Evolutionary conservation across 1,140 invertebrate genomes (phyloP).

Genomic region (Probaryconus sp.): DNA sequence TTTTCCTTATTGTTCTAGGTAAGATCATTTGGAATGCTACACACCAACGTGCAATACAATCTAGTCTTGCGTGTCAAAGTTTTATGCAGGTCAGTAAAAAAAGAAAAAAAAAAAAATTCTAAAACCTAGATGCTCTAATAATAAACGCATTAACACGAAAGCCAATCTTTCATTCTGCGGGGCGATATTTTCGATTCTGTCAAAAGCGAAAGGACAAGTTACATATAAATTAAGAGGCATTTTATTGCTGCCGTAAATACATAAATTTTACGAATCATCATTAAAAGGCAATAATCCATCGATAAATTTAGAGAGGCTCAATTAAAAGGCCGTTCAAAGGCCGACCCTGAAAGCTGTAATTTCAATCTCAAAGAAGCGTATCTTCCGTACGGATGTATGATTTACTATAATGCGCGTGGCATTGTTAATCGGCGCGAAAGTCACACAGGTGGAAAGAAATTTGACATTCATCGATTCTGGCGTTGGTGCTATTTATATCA

Average conservation of each 20-base stretch:
- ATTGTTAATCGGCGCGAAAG: constrained; percentile 47
- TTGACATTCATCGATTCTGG: constrained; percentile 59
- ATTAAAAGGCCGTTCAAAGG: neutral
- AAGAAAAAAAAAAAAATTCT: too few relatives aligned
- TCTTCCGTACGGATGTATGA: constrained; percentile 29
- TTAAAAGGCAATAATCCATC: too few relatives aligned
- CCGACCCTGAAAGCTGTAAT: neutral
- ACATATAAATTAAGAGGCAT: too few relatives aligned
- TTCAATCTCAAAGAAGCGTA: constrained; percentile 16
- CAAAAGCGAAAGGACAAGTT: too few relatives aligned
- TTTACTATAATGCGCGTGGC: constrained; percentile 25
- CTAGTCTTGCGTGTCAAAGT: constrained; percentile 58
- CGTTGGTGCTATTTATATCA: constrained; percentile 67
- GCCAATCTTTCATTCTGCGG: too few relatives aligned
- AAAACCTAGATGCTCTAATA: too few relatives aligned
- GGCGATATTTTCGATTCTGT: too few relatives aligned
- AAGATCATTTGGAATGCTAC: constrained; percentile 66
- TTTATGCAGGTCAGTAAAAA: constrained; percentile 51
- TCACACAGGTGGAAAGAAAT: constrained; percentile 60
- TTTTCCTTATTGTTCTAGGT: constrained; percentile 66
- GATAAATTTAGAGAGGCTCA: too few relatives aligned
- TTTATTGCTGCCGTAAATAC: too few relatives aligned
- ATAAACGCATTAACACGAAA: too few relatives aligned
- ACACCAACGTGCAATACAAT: constrained; percentile 58
- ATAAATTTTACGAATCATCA: too few relatives aligned